Conservation (phyloP, 2,113 vertebrate genomes). For the Rana temporaria region DNA sequence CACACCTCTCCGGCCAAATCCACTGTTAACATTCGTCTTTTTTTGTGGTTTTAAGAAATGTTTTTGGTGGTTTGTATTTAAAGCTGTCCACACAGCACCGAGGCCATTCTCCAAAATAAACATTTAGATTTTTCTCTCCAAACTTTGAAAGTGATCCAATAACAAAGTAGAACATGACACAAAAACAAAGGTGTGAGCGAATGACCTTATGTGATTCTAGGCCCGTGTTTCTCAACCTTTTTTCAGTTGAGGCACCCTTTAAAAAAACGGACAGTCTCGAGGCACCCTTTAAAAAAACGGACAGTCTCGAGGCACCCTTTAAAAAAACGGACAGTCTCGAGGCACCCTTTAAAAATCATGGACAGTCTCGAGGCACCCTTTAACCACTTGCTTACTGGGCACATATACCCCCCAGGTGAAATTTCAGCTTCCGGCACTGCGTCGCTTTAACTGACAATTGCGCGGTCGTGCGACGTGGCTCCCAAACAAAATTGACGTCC, state of each 20-base stretch:
- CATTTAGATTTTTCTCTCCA: constrained; percentile 15
- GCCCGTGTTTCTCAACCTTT: background rate
- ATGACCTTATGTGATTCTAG: constrained; percentile 9
- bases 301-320: too few species aligned
- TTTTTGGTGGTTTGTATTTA: constrained; percentile 24
- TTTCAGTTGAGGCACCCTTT: background rate
- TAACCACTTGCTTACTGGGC: too few species aligned
- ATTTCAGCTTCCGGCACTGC: too few species aligned
- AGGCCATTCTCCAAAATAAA: constrained; percentile 32
- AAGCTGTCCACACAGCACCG: constrained; percentile 10
- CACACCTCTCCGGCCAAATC: constrained; percentile 16
- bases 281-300: too few species aligned
- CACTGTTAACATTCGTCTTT: constrained; percentile 28
- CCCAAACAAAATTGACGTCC: too few species aligned
- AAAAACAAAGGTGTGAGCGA: background rate
- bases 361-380: too few species aligned
- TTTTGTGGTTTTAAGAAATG: constrained; percentile 36
- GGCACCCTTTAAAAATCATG: too few species aligned
- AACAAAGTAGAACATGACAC: constrained; percentile 25
- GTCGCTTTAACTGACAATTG: too few species aligned
- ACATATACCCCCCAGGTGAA: too few species aligned
- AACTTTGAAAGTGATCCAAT: constrained; percentile 30
- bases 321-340: too few species aligned
- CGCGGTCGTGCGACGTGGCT: too few species aligned
- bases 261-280: too few species aligned